phyloP scores from a whole-genome alignment of 2,797 vertebrate species.

The Lepidocolaptes lacrymiger region DNA sequence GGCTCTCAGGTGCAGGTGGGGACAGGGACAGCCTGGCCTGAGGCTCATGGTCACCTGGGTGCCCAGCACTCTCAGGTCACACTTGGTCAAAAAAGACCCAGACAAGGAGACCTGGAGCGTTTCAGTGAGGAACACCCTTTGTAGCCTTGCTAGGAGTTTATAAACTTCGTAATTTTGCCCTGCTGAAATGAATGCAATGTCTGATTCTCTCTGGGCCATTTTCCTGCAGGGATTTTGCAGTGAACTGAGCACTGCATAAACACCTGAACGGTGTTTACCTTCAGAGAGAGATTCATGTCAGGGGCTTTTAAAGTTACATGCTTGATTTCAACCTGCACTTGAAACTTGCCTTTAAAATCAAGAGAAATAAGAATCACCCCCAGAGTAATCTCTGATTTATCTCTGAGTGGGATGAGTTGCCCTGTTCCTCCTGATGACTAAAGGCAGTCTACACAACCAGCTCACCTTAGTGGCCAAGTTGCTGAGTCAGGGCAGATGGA shows the following conservation, averaged over 20 bases:
- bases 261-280: not conserved
- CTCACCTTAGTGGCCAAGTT: not conserved
- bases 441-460: not conserved
- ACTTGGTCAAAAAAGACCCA: not conserved
- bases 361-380: not conserved
- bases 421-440: not conserved
- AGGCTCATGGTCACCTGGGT: not conserved
- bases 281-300: not conserved
- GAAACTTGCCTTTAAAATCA: not conserved
- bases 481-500: not conserved
- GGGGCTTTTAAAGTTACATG: not conserved
- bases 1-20: not conserved
- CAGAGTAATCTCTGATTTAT: not conserved
- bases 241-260: not conserved
- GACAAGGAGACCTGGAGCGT: fast-evolving
- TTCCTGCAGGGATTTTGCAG: not conserved
- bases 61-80: not conserved
- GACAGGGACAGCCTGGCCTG: not conserved
- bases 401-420: not conserved
- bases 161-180: not conserved
- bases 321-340: not conserved
- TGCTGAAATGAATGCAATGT: not conserved
- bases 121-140: not conserved
- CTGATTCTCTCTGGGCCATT: not conserved
- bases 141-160: not conserved